Percentiles rank a stretch among this genome's conserved stretches.
Evolutionary conservation across 2,888 invertebrate genomes (phyloP).

Genomic region (Lymantria monacha): DNA sequence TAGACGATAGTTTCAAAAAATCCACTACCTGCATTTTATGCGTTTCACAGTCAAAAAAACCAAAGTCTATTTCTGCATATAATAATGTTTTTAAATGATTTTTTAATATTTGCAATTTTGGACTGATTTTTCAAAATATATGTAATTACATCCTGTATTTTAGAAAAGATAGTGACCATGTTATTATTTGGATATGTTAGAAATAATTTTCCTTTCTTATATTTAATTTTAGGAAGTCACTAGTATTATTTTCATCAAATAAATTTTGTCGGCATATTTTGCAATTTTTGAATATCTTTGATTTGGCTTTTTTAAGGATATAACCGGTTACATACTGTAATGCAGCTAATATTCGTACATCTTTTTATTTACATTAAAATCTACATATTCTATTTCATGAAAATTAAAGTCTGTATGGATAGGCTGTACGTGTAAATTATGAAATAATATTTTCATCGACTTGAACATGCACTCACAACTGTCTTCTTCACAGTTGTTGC

Average conservation of each 20-base stretch:
- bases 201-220: not conserved
- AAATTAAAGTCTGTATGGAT: not conserved
- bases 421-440: not conserved
- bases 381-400: not conserved
- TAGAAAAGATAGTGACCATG: not conserved
- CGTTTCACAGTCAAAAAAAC: not conserved
- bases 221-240: not conserved
- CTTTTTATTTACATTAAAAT: not conserved
- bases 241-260: not conserved
- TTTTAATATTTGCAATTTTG: not conserved
- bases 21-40: not conserved
- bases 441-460: not conserved
- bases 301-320: not conserved
- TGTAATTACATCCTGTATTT: not conserved
- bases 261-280: not conserved
- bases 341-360: not conserved
- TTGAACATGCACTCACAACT: not conserved
- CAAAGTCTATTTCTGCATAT: not conserved
- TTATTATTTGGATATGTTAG: not conserved
- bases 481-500: slow-evolving; percentile 1
- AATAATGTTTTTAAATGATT: not conserved
- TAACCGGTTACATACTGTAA: not conserved
- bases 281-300: not conserved
- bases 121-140: not conserved
- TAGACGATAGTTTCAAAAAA: not conserved